Evolutionary conservation across 2,797 vertebrate genomes (phyloP).

Genomic region (Melanogrammus aeglefinus): DNA sequence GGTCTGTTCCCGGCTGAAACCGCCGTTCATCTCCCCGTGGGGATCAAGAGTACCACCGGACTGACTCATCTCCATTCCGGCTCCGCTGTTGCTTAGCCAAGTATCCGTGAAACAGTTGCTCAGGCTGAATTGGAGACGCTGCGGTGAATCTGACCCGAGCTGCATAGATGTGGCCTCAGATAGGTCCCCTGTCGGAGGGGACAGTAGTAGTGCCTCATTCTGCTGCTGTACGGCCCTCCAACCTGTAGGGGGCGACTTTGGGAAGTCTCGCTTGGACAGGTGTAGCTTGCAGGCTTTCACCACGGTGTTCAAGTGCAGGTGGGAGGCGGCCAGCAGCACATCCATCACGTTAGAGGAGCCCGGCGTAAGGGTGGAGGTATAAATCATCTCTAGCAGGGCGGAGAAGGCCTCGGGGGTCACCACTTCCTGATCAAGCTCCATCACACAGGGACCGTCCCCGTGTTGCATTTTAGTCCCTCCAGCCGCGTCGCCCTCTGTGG

Average conservation of each 20-base stretch:
- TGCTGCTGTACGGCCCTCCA: constrained; percentile 77
- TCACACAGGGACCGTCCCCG: constrained; percentile 37
- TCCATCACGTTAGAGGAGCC: constrained; percentile 97
- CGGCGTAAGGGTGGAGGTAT: constrained; percentile 91
- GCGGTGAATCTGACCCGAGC: constrained; percentile 18
- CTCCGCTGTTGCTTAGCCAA: constrained; percentile 60
- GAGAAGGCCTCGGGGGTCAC: constrained; percentile 96
- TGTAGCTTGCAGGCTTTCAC: constrained; percentile 99
- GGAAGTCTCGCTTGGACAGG: constrained; percentile 90
- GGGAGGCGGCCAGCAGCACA: constrained; percentile 91
- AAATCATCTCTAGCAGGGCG: constrained; percentile 96
- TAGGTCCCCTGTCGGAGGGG: constrained; percentile 63
- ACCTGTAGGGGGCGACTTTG: constrained; percentile 83
- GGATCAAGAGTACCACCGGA: constrained; percentile 68
- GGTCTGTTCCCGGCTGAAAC: constrained; percentile 64
- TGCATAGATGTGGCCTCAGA: neutral
- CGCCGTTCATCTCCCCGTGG: constrained; percentile 42
- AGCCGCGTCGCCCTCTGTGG: constrained; percentile 70
- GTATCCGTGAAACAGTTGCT: constrained; percentile 80
- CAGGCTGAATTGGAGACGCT: constrained; percentile 77
- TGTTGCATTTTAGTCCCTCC: constrained; percentile 20
- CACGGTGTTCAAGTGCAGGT: constrained; percentile 94
- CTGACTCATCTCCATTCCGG: constrained; percentile 63
- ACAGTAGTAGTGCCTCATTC: constrained; percentile 70
- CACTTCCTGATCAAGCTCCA: constrained; percentile 73